Percentiles rank a stretch among this genome's conserved stretches.
Conservation (phyloP, 2,888 invertebrate species). For the Hypsopygia costalis region DNA sequence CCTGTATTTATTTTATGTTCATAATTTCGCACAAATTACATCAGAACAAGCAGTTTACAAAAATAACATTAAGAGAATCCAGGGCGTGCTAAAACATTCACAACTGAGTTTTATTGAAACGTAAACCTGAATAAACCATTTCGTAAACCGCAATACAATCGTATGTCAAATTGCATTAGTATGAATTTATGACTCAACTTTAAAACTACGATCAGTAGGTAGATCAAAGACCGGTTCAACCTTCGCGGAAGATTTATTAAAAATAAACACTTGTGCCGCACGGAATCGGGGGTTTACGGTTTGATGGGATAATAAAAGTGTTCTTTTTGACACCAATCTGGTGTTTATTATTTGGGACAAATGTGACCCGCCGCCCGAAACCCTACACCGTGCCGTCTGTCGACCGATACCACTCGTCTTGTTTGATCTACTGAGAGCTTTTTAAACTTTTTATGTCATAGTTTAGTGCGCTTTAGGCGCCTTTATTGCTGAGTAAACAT, state of each 20-base stretch:
- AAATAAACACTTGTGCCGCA: conserved; percentile 54
- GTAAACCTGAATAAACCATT: conserved; percentile 45
- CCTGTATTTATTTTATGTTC: conserved; percentile 11
- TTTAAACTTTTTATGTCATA: conserved; percentile 79
- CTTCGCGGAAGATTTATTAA: conserved; percentile 68
- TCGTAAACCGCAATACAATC: conserved; percentile 39
- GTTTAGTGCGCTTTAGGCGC: conserved; percentile 70
- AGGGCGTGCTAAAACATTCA: conserved; percentile 45
- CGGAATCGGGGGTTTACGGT: conserved; percentile 58
- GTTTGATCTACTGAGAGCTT: conserved; percentile 81
- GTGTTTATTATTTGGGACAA: conserved; percentile 76
- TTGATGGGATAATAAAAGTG: conserved; percentile 74
- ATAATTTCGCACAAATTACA: conserved; percentile 23
- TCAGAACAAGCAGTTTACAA: conserved; percentile 32
- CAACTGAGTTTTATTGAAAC: conserved; percentile 49
- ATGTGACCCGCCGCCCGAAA: conserved; percentile 70
- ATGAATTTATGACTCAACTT: conserved; percentile 33
- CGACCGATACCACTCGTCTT: conserved; percentile 66
- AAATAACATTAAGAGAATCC: conserved; percentile 40
- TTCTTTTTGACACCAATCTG: conserved; percentile 77
- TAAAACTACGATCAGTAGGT: conserved; percentile 38
- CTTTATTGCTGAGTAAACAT: conserved; percentile 76
- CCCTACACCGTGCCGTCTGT: conserved; percentile 66
- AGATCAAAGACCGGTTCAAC: conserved; percentile 48
- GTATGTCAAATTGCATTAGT: conserved; percentile 34